Conservation (phyloP, 2,797 vertebrate species). For the Acrocephalus scirpaceus region DNA sequence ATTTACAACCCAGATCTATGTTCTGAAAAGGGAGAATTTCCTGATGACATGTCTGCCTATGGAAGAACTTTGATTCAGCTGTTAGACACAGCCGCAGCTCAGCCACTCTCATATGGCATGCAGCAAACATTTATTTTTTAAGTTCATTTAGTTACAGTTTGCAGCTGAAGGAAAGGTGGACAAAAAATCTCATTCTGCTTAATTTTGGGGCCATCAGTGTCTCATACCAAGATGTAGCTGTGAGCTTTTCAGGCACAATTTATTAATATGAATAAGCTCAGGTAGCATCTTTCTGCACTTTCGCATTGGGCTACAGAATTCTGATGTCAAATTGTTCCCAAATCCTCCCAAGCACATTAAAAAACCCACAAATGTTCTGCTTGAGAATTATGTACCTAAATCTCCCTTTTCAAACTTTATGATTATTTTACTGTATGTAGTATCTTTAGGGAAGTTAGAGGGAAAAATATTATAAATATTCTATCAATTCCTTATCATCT, state of each 20-base stretch:
- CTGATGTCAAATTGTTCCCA: background rate
- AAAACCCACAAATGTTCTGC: background rate
- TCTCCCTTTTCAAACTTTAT: background rate
- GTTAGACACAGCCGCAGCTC: background rate
- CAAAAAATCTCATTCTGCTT: background rate
- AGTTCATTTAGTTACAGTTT: background rate
- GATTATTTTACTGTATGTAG: background rate
- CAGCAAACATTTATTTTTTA: background rate
- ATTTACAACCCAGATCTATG: background rate
- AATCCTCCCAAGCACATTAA: background rate
- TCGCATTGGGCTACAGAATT: background rate
- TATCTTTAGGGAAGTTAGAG: background rate
- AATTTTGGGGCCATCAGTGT: background rate
- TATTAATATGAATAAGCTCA: background rate
- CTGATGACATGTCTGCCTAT: rapidly evolving
- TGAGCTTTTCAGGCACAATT: background rate
- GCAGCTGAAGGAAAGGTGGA: background rate
- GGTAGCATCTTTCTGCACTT: background rate
- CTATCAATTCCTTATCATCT: background rate
- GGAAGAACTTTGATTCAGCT: background rate
- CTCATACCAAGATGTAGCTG: background rate
- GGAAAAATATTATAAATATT: background rate
- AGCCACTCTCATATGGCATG: background rate
- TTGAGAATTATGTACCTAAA: background rate
- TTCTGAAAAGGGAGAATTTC: background rate